Conservation (phyloP, 2,888 invertebrate species). For the Boloria euphrosyne region DNA sequence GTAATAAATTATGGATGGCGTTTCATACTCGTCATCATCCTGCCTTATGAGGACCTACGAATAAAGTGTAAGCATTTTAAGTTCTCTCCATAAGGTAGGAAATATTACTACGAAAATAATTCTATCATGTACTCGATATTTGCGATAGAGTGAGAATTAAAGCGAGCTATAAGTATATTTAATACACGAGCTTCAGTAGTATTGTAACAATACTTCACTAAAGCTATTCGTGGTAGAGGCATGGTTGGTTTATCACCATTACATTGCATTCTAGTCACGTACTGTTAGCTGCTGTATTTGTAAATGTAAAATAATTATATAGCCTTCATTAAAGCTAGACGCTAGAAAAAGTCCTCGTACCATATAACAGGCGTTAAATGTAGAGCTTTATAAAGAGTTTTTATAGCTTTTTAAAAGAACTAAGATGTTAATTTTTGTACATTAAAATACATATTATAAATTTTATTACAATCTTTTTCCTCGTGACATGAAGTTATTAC, state of each 20-base stretch:
- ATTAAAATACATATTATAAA: no score
- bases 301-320: slow-evolving; percentile 19
- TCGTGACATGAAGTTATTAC: no score
- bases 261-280: slow-evolving; percentile 51
- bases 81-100: background rate
- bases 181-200: background rate
- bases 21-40: slow-evolving; percentile 12
- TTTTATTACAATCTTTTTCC: no score
- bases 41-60: background rate
- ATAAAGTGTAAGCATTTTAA: slow-evolving; percentile 4
- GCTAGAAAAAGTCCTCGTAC: slow-evolving; percentile 14
- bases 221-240: slow-evolving; percentile 7
- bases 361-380: background rate
- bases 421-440: no score
- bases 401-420: no score
- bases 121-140: background rate
- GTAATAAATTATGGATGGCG: slow-evolving; percentile 9
- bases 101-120: background rate
- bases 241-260: slow-evolving; percentile 25
- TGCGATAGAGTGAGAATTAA: background rate
- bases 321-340: slow-evolving; percentile 14
- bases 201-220: slow-evolving; percentile 4
- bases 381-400: background rate
- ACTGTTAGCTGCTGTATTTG: slow-evolving; percentile 37
- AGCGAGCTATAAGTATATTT: background rate